phyloP scores from a whole-genome alignment of 2,797 vertebrate genomes.

The Lemur catta region DNA sequence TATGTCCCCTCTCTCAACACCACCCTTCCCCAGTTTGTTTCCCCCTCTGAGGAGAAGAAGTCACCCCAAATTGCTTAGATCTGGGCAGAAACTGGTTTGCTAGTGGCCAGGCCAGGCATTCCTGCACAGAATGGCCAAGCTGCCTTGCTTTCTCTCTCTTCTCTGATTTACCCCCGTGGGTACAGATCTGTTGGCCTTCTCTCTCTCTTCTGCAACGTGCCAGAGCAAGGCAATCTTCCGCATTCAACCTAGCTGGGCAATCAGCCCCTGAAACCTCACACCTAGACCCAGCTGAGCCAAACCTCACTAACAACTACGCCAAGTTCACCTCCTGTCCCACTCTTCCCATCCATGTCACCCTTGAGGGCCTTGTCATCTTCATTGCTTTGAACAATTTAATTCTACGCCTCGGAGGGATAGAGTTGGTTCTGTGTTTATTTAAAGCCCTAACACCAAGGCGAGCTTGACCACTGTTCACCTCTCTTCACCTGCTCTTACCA shows the following conservation, averaged over 20 bases:
- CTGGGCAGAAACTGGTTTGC: background rate
- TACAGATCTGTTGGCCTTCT: background rate
- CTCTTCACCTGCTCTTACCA: background rate
- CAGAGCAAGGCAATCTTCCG: background rate
- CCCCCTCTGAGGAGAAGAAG: background rate
- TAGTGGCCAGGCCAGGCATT: no score
- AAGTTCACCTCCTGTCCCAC: background rate
- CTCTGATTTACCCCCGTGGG: rapidly evolving
- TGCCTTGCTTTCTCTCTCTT: background rate
- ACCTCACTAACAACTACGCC: rapidly evolving
- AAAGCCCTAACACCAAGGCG: background rate
- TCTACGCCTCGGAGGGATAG: background rate
- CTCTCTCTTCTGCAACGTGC: background rate
- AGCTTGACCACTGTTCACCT: rapidly evolving
- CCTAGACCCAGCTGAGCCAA: background rate
- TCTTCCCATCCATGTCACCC: rapidly evolving
- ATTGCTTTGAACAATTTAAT: background rate
- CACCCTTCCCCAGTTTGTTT: no score
- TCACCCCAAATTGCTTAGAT: background rate
- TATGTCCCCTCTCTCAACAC: rapidly evolving
- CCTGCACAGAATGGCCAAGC: no score
- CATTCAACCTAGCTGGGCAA: rapidly evolving
- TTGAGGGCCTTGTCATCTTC: background rate
- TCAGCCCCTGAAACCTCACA: rapidly evolving
- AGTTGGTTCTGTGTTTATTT: background rate